Conservation (phyloP, 2,888 invertebrate species). For the Dascillus cervinus region DNA sequence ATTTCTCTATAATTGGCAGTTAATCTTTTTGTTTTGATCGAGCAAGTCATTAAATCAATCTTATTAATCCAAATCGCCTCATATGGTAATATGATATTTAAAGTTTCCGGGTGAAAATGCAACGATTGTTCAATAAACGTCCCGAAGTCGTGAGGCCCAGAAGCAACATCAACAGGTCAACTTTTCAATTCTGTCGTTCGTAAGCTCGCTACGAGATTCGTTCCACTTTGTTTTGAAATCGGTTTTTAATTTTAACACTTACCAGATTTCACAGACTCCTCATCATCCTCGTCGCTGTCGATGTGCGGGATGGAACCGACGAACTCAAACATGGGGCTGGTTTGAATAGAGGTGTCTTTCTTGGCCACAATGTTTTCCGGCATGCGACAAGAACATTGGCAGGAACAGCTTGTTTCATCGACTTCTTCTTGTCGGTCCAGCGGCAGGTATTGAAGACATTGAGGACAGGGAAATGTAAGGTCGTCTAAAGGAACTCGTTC, state of each 20-base stretch:
- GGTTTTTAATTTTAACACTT: conserved; percentile 23
- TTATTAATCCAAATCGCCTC: conserved; percentile 3
- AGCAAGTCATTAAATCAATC: conserved; percentile 3
- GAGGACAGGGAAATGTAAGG: conserved; percentile 53
- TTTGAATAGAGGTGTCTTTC: conserved; percentile 43
- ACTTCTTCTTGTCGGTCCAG: conserved; percentile 35
- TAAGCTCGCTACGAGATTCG: conserved; percentile 11
- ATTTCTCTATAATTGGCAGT: no score
- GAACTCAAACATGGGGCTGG: conserved; percentile 55
- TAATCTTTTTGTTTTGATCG: conserved; percentile 2
- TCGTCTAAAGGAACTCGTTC: conserved; percentile 60
- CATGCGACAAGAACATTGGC: conserved; percentile 36
- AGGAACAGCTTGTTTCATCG: conserved; percentile 30
- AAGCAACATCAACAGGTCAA: conserved; percentile 12
- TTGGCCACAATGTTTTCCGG: conserved; percentile 34
- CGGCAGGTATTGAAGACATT: conserved; percentile 41
- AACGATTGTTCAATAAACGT: conserved; percentile 7
- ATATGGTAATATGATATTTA: conserved; percentile 5
- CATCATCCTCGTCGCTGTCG: conserved; percentile 64
- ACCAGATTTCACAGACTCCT: conserved; percentile 37
- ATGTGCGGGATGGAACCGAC: conserved; percentile 64
- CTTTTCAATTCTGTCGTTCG: conserved; percentile 11
- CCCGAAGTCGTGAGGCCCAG: conserved; percentile 16
- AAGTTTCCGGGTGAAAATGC: conserved; percentile 22
- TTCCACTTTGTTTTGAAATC: conserved; percentile 15